Evolutionary conservation across 2,113 vertebrate species (phyloP), one percentile per base, ranked within the genome.

Genomic region (Leuciscus idus): DNA sequence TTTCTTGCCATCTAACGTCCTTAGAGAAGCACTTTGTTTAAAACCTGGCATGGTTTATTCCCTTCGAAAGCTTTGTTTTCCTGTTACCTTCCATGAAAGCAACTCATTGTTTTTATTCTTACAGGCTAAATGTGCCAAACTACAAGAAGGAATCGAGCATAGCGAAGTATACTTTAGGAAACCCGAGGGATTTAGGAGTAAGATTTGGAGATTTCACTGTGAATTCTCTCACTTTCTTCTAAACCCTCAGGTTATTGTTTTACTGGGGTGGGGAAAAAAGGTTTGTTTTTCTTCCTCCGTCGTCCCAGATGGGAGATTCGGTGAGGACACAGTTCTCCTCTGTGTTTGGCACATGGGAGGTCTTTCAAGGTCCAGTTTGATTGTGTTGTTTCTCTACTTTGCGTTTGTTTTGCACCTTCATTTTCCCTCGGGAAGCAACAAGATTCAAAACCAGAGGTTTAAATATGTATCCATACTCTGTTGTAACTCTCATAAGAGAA

Each of bases 231-330:
- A 48, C 61, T 30, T 75, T 89, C 26, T n/a, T 70, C 77, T 36
- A 83, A 87, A 83, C 46, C 76, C 36, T 87, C 23, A 78, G 83
- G 85, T 83, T 87, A 79, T 87, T 89, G 83, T 89, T 87, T 89
- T 85, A 85, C 73, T 83, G 85, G 83, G 82, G 50, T 77, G 52
- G 79, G 13, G 17, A 57, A 23, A 52, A 74, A 86, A 79, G 77
- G 83, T 55, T 68, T 87, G 59, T 85, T 87, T 86, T 89, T 43
- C 79, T 89, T 89, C 85, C 78, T 85, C 64, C 55, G 19, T 79
- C 12, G 8, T 61, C 52, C 64, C 85, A 81, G 72, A 50, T 84
- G 23, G 76, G 46, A 80, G 70, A 83, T 86, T 89, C 84, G 39
- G 57, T 66, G 52, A 66, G 80, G 61, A 79, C 73, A 55, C 52